Evolutionary conservation across 1,140 invertebrate genomes (phyloP).

Genomic region (Drosophila dunni): DNA sequence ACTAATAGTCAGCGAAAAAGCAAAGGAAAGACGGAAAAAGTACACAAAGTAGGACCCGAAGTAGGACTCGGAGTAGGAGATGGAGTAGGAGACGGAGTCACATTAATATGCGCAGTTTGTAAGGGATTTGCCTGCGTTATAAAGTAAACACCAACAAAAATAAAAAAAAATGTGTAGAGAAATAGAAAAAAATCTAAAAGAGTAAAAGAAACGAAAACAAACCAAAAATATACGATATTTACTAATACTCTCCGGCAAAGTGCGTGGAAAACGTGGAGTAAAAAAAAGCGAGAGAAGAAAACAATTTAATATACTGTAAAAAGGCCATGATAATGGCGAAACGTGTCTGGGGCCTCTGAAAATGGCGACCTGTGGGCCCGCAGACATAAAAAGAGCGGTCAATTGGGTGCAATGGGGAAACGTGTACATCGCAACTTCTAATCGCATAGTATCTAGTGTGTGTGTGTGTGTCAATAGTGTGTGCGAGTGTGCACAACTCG

Average conservation of each 20-base stretch:
- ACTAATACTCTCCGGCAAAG: conserved; percentile 10
- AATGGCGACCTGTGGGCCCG: conserved; percentile 35
- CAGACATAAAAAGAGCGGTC: conserved; percentile 7
- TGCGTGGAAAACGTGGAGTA: neutral
- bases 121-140: conserved; percentile 55
- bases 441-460: neutral
- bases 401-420: conserved; percentile 47
- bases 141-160: conserved; percentile 71
- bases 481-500: neutral
- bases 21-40: conserved; percentile 33
- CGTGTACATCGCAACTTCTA: neutral
- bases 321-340: conserved; percentile 74
- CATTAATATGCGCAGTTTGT: conserved; percentile 77
- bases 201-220: conserved; percentile 28
- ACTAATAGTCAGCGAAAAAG: conserved; percentile 68
- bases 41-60: neutral
- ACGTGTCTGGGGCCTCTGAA: conserved; percentile 63
- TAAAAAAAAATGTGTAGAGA: conserved; percentile 13
- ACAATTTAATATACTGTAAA: conserved; percentile 83
- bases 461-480: conserved; percentile 10
- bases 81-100: conserved; percentile 1
- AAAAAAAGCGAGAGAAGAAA: conserved; percentile 33
- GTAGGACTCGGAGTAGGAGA: too few species aligned
- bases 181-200: conserved; percentile 27
- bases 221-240: conserved; percentile 35